Percentiles rank a stretch among this genome's conserved stretches.
Conservation (phyloP, 2,888 invertebrate genomes). For the Pollenia griseotomentosa region DNA sequence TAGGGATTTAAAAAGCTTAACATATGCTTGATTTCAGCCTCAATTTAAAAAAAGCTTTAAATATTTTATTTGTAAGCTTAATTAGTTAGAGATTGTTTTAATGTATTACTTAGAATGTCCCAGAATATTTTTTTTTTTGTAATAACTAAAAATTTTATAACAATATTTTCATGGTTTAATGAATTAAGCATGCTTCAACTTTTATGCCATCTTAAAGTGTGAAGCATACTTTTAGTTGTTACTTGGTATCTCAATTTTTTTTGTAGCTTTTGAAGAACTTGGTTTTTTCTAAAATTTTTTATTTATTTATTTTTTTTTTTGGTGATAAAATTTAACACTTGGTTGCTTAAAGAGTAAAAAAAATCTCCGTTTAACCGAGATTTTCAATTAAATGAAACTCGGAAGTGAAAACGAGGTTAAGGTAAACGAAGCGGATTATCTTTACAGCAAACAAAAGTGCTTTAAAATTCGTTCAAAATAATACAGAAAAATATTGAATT, state of each 20-base stretch:
- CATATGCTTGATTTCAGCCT: neutral
- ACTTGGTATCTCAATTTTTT: neutral
- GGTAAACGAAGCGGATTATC: too few species aligned
- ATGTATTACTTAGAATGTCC: too few species aligned
- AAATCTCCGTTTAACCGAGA: too few species aligned
- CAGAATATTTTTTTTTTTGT: too few species aligned
- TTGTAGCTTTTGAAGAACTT: neutral
- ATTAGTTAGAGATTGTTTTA: neutral
- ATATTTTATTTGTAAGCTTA: neutral
- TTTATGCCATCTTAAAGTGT: slow-evolving; percentile 22
- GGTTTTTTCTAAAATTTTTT: neutral
- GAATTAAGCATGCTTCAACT: neutral
- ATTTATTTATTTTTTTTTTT: neutral
- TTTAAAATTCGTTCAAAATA: too few species aligned
- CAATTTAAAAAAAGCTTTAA: too few species aligned
- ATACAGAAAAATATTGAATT: too few species aligned
- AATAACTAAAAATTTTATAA: neutral
- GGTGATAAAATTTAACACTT: too few species aligned
- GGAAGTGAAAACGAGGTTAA: too few species aligned
- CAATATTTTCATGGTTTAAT: neutral
- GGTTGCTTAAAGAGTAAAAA: too few species aligned
- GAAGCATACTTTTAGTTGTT: slow-evolving; percentile 26
- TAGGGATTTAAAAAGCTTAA: slow-evolving; percentile 15
- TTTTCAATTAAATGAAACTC: too few species aligned
- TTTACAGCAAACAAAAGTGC: too few species aligned